These are phyloP conservation scores for Palythoa heliodiscus DNA, from an alignment of 92 coral and sea anemone genomes.

Conservation along the genomic window DNA sequence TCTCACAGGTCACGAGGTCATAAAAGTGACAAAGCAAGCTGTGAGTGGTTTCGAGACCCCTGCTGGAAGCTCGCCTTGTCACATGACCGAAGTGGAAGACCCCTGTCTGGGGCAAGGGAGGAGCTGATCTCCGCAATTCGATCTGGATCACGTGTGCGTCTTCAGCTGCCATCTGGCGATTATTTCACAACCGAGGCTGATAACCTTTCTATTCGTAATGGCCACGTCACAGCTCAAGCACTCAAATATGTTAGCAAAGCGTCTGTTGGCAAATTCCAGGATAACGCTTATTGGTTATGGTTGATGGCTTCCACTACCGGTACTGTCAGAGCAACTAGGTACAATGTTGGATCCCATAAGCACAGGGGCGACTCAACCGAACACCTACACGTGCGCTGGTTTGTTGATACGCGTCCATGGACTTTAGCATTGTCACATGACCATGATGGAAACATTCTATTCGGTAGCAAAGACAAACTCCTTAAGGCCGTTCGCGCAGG, in stretches of 20 bases:
- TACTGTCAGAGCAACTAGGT: conserved; percentile 48
- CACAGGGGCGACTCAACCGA: conserved; percentile 40
- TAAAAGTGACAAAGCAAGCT: conserved; percentile 26
- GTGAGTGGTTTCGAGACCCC: conserved; percentile 51
- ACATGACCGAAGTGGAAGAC: conserved; percentile 30
- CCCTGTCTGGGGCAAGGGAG: conserved; percentile 36
- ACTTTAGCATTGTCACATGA: conserved; percentile 38
- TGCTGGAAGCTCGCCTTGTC: conserved; percentile 49
- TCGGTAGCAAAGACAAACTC: conserved; percentile 29
- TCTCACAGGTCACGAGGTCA: conserved; percentile 53
- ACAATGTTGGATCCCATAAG: conserved; percentile 45
- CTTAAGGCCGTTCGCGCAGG: conserved; percentile 34
- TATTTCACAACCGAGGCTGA: conserved; percentile 51
- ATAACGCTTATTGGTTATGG: conserved; percentile 52
- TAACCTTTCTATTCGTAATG: conserved; percentile 44
- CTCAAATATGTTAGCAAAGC: conserved; percentile 43
- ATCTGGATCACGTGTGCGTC: conserved; percentile 50
- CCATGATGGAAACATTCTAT: conserved; percentile 18
- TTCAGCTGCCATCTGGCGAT: conserved; percentile 39
- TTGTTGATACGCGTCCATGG: conserved; percentile 37
- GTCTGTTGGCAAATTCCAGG: conserved; percentile 35
- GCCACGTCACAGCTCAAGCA: conserved; percentile 57
- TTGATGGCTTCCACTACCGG: conserved; percentile 57
- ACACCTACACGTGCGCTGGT: conserved; percentile 39
- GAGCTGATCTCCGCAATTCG: conserved; percentile 39